Conservation (phyloP, 2,888 invertebrate species). For the Pelosia muscerda region DNA sequence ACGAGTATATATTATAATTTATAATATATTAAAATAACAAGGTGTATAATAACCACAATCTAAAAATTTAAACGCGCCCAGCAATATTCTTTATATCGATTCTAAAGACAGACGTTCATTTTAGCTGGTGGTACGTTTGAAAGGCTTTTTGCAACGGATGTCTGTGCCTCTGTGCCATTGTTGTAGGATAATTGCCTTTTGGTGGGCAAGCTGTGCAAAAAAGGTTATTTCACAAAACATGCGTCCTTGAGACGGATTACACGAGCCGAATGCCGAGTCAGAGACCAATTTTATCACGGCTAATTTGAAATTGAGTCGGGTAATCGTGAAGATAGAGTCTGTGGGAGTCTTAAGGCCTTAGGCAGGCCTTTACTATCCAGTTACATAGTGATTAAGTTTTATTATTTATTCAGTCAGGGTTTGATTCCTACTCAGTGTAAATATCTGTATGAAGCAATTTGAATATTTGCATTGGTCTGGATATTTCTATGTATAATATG, state of each 20-base stretch:
- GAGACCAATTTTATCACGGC: constrained; percentile 44
- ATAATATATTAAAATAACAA: constrained; percentile 9
- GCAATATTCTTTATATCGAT: constrained; percentile 24
- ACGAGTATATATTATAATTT: neutral
- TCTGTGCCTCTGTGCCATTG: constrained; percentile 54
- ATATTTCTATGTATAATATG: too few relatives aligned
- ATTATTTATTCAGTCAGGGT: too few relatives aligned
- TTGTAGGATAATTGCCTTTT: constrained; percentile 58
- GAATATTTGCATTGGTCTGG: too few relatives aligned
- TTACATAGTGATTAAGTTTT: neutral
- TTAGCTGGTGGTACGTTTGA: constrained; percentile 35
- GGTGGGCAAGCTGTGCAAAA: constrained; percentile 51
- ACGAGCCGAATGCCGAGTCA: constrained; percentile 22
- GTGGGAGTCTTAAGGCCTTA: neutral
- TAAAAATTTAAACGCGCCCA: constrained; percentile 17
- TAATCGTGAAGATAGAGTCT: constrained; percentile 21
- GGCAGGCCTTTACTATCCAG: neutral
- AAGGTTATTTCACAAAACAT: constrained; percentile 55
- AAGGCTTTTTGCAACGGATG: constrained; percentile 49
- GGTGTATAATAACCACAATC: constrained; percentile 16
- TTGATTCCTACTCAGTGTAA: too few relatives aligned
- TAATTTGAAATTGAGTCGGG: constrained; percentile 45
- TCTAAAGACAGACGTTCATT: constrained; percentile 31
- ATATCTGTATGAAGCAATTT: too few relatives aligned
- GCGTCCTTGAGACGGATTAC: constrained; percentile 53